Conservation (phyloP, 2,113 vertebrate genomes). For the Myotis brandtii region DNA sequence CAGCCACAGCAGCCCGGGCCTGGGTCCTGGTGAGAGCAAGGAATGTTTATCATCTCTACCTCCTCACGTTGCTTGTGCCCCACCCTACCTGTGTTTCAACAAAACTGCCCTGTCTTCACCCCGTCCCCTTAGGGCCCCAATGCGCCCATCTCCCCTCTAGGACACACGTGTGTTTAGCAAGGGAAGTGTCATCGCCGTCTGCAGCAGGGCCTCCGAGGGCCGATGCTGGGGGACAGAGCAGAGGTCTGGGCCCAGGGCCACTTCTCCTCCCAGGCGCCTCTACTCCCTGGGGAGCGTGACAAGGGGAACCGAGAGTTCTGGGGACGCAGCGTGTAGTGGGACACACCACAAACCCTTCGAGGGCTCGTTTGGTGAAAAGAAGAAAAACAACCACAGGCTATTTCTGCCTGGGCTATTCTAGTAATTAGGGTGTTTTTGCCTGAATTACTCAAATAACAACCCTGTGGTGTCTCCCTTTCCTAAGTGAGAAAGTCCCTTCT, state of each 20-base stretch:
- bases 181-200: fast-evolving
- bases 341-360: not conserved
- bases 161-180: not conserved
- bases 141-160: fast-evolving
- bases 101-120: no score
- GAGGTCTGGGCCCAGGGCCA: not conserved
- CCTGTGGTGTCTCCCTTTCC: not conserved
- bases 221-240: fast-evolving
- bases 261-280: not conserved
- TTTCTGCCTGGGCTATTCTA: not conserved
- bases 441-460: constrained; percentile 58
- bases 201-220: not conserved
- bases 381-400: constrained; percentile 41
- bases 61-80: not conserved
- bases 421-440: not conserved
- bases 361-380: not conserved
- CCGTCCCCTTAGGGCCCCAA: not conserved
- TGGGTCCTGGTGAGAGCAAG: fast-evolving
- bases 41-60: not conserved
- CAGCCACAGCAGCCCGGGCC: not conserved
- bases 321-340: fast-evolving
- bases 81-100: not conserved
- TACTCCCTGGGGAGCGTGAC: not conserved
- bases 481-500: constrained; percentile 71
- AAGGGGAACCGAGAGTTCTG: constrained; percentile 29